Conservation (phyloP, 2,113 vertebrate species). For the Daphoenositta chrysoptera region DNA sequence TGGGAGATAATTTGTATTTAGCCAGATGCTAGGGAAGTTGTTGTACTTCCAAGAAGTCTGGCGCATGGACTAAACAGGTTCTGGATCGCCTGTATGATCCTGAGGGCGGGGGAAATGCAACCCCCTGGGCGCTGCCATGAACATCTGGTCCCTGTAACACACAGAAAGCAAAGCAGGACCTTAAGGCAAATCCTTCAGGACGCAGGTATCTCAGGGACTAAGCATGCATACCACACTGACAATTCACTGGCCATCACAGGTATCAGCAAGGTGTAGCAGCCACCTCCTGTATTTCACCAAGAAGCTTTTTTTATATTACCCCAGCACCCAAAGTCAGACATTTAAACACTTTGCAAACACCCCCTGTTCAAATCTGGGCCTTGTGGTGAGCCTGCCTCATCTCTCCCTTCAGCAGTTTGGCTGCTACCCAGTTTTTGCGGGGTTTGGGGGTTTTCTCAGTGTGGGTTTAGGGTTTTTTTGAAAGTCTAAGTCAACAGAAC, state of each 20-base stretch:
- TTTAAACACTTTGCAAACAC: not conserved
- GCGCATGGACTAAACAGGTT: not conserved
- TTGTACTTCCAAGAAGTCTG: not conserved
- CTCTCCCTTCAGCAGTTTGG: not conserved
- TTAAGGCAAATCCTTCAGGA: not conserved
- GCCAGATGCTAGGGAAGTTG: not conserved
- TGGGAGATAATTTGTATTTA: not conserved
- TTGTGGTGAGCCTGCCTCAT: accelerated
- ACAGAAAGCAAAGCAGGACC: not conserved
- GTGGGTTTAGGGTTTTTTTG: not conserved
- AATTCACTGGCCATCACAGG: accelerated
- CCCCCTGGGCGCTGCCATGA: accelerated
- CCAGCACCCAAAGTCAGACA: not conserved
- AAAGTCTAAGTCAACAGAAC: not conserved
- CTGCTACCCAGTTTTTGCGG: not conserved
- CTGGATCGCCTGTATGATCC: not conserved
- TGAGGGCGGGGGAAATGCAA: not conserved
- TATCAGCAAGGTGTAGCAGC: not conserved
- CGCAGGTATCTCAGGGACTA: not conserved
- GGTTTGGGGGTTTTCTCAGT: not conserved
- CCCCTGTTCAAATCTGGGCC: not conserved
- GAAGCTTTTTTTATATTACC: not conserved
- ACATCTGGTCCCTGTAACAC: not conserved
- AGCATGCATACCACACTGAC: accelerated
- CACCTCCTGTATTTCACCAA: not conserved